A percentile compares a stretch with the other conserved stretches of the same genome.
Conservation (phyloP, 1,140 invertebrate genomes). For the Cheumatopsyche charites region DNA sequence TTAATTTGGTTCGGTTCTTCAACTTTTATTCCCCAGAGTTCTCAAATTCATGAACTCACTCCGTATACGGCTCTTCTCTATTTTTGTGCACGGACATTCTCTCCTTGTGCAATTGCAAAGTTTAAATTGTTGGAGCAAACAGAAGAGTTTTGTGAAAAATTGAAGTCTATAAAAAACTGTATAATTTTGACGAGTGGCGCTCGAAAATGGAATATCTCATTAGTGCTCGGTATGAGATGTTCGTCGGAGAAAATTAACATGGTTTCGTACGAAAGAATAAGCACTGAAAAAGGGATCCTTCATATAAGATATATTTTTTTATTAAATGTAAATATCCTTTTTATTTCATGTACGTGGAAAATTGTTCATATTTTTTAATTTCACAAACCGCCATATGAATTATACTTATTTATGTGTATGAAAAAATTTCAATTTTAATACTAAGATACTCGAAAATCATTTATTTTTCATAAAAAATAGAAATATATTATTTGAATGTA, state of each 20-base stretch:
- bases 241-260: conserved; percentile 15
- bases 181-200: conserved; percentile 20
- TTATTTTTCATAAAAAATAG: conserved; percentile 6
- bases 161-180: conserved; percentile 1
- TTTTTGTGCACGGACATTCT: background rate
- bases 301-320: background rate
- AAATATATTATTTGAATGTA: conserved; percentile 12
- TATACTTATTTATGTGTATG: too few relatives aligned
- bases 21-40: too few relatives aligned
- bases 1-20: too few relatives aligned
- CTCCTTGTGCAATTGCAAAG: background rate
- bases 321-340: conserved; percentile 2
- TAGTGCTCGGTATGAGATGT: conserved; percentile 7
- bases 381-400: too few relatives aligned
- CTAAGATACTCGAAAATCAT: background rate
- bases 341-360: background rate
- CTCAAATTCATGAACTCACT: too few relatives aligned
- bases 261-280: conserved; percentile 2
- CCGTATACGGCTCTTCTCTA: too few relatives aligned
- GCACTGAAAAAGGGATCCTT: conserved; percentile 9
- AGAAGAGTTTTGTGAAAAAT: background rate
- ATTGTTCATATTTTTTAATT: too few relatives aligned
- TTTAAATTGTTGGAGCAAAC: background rate
- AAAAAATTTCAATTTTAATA: too few relatives aligned
- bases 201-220: conserved; percentile 31